Percentiles rank a stretch among this genome's conserved stretches.
phyloP scores from a whole-genome alignment of 2,797 vertebrate species.

The Macropus fuliginosus region DNA sequence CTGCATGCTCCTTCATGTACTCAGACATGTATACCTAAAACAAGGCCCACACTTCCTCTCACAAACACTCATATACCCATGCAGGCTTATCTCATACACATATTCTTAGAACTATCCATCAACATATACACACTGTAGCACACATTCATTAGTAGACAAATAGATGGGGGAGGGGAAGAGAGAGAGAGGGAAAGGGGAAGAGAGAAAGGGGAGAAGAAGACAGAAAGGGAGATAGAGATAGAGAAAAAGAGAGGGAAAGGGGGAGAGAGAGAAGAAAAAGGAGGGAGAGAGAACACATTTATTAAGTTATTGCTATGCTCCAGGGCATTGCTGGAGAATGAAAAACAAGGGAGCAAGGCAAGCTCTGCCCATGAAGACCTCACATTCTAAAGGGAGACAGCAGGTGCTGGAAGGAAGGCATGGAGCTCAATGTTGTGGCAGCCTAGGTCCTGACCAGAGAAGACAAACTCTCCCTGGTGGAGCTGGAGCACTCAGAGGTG shows the following conservation, averaged over 20 bases:
- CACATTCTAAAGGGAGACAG: not conserved
- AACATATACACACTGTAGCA: not conserved
- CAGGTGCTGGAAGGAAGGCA: not conserved
- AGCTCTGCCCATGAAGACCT: not conserved
- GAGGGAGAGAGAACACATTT: not conserved
- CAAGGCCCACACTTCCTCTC: not conserved
- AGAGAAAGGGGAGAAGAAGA: not conserved
- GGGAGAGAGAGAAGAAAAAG: not conserved
- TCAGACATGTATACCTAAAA: not conserved
- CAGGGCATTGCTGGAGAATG: not conserved
- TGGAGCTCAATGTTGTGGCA: not conserved
- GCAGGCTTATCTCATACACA: not conserved
- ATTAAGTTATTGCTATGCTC: not conserved
- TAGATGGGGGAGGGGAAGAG: not conserved
- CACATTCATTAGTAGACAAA: not conserved
- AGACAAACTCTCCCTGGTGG: not conserved
- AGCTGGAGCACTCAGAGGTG: not conserved
- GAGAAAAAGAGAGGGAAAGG: not conserved
- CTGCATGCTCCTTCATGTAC: not conserved
- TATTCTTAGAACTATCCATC: not conserved
- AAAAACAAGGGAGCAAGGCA: not conserved
- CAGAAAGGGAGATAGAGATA: no score
- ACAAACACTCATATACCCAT: not conserved
- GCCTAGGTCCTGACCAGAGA: not conserved
- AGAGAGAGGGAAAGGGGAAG: no score